These are phyloP conservation scores for Ciconia boyciana DNA, from an alignment of 2,113 vertebrate species.

Conservation along the genomic window DNA sequence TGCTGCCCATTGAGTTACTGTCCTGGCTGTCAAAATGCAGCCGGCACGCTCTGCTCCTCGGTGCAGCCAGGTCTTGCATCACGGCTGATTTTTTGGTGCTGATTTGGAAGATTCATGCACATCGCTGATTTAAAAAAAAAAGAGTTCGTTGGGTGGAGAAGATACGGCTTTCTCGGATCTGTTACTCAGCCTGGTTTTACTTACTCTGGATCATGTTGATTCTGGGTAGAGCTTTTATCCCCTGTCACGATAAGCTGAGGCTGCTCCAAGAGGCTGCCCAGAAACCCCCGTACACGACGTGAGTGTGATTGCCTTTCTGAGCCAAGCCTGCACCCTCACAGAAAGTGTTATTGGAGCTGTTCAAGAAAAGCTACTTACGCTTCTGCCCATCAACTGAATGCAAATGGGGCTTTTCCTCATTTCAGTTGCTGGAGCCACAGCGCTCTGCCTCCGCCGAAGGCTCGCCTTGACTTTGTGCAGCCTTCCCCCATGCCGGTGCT, in stretches of 20 bases:
- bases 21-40: neutral
- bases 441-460: neutral
- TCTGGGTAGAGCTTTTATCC: neutral
- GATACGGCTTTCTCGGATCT: rapidly evolving
- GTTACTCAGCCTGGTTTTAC: neutral
- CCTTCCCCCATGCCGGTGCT: rapidly evolving
- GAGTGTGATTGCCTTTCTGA: neutral
- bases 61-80: neutral
- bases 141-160: neutral
- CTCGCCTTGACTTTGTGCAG: neutral
- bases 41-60: rapidly evolving
- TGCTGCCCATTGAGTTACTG: rapidly evolving
- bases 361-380: neutral
- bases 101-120: neutral
- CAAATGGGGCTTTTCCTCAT: neutral
- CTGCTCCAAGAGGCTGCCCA: neutral
- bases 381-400: neutral
- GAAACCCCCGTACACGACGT: rapidly evolving
- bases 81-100: rapidly evolving
- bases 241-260: neutral
- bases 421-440: neutral
- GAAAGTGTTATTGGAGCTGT: neutral
- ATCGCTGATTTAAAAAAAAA: neutral
- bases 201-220: neutral
- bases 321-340: neutral